These are phyloP conservation scores for Hyaena hyaena DNA, from an alignment of 2,113 vertebrate genomes.

Conservation along the genomic window DNA sequence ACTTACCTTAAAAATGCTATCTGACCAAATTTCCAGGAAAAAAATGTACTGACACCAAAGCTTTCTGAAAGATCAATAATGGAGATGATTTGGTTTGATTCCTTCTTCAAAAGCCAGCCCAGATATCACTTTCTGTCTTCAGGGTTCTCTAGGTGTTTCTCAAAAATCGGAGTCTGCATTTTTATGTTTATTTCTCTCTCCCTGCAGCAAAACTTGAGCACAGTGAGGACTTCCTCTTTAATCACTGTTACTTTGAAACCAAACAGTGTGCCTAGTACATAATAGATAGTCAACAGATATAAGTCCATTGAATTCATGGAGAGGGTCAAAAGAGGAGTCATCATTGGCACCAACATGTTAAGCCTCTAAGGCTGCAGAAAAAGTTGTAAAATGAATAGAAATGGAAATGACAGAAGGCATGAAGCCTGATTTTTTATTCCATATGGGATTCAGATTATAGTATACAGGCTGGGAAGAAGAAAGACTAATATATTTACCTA, in stretches of 20 bases:
- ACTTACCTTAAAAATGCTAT: neutral
- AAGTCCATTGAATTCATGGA: neutral
- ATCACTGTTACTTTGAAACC: neutral
- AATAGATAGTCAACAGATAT: neutral
- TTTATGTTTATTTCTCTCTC: neutral
- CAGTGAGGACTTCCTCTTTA: neutral
- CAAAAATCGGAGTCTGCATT: neutral
- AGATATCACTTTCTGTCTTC: neutral
- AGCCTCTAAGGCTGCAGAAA: neutral
- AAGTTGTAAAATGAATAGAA: neutral
- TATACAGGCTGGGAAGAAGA: neutral
- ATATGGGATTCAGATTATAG: slow-evolving; percentile 42
- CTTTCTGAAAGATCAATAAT: neutral
- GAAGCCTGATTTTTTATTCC: slow-evolving; percentile 54
- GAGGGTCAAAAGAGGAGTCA: neutral
- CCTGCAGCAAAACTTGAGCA: neutral
- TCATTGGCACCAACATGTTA: neutral
- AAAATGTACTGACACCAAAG: neutral
- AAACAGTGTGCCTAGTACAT: neutral
- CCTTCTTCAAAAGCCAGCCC: neutral
- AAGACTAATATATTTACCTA: slow-evolving; percentile 65
- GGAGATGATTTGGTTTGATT: neutral
- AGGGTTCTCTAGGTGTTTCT: neutral
- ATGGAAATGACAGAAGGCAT: neutral
- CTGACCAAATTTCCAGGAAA: neutral